A percentile compares a stretch with the other conserved stretches of the same genome.
Evolutionary conservation across 2,888 invertebrate genomes (phyloP).

Genomic region (Leptogaster cylindrica): DNA sequence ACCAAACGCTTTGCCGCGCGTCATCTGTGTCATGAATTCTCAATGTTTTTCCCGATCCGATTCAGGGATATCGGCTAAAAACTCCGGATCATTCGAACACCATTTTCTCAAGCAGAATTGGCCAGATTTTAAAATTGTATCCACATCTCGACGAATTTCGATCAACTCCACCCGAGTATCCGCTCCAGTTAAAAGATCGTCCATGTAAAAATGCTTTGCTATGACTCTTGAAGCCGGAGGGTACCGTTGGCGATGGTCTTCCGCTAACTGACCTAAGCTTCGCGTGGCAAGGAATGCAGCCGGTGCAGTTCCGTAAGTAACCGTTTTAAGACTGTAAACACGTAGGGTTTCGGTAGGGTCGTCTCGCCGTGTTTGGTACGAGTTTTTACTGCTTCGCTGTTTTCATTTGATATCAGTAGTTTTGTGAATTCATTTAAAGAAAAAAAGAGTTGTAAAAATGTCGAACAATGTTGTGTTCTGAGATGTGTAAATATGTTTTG

Average conservation of each 20-base stretch:
- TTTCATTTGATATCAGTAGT: no score
- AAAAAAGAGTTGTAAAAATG: no score
- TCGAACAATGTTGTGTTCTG: no score
- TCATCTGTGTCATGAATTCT: background rate
- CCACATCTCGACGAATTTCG: constrained; percentile 35
- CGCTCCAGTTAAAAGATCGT: constrained; percentile 48
- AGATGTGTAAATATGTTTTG: no score
- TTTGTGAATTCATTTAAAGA: no score
- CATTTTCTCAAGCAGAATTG: background rate
- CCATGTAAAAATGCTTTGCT: constrained; percentile 48
- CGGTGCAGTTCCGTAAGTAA: background rate
- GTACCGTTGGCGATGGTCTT: constrained; percentile 48
- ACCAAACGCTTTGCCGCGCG: background rate
- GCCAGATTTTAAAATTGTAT: background rate
- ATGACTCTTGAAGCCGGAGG: constrained; percentile 47
- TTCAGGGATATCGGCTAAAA: background rate
- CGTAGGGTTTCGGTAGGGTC: constrained; percentile 45
- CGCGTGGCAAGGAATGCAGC: constrained; percentile 28
- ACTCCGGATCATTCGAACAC: background rate
- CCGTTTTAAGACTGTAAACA: background rate
- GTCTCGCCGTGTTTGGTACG: no score
- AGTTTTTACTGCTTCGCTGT: no score
- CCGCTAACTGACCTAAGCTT: constrained; percentile 43
- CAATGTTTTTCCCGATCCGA: background rate
- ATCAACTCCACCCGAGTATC: constrained; percentile 42